Conservation (phyloP, 2,113 vertebrate genomes). For the Scartelaos histophorus region DNA sequence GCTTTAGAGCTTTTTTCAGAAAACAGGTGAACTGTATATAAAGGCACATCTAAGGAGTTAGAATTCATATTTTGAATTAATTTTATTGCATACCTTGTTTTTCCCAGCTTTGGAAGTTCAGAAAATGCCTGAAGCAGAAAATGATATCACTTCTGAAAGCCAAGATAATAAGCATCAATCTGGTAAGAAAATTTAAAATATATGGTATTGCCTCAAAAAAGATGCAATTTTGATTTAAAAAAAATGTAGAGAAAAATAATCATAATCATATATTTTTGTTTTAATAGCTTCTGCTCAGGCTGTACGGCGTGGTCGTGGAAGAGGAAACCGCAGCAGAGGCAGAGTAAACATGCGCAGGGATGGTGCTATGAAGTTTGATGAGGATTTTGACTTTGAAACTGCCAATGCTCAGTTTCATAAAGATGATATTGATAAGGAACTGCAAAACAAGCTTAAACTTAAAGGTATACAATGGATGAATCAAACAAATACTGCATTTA, state of each 20-base stretch:
- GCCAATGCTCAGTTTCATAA: slow-evolving; percentile 99
- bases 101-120: slow-evolving; percentile 82
- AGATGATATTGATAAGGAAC: slow-evolving; percentile 96
- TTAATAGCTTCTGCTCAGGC: slow-evolving; percentile 71
- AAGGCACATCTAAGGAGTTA: background rate
- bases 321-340: slow-evolving; percentile 89
- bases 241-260: too few species aligned
- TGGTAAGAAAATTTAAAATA: too few species aligned
- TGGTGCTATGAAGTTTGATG: slow-evolving; percentile 96
- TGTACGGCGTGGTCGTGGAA: slow-evolving; percentile 84
- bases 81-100: background rate
- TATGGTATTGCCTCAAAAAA: too few species aligned
- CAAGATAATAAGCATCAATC: slow-evolving; percentile 80
- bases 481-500: background rate
- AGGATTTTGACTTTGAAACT: slow-evolving; percentile 98
- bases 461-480: slow-evolving; percentile 77
- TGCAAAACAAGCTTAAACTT: slow-evolving; percentile 96
- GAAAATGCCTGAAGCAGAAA: slow-evolving; percentile 82
- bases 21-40: background rate
- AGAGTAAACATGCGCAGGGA: slow-evolving; percentile 87
- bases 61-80: background rate
- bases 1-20: background rate
- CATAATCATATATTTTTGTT: background rate
- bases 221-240: too few species aligned
- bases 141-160: slow-evolving; percentile 86